Base-by-base conservation (phyloP, 1,140 invertebrate genomes). In the Meloidogyne chitwoodi region DNA sequence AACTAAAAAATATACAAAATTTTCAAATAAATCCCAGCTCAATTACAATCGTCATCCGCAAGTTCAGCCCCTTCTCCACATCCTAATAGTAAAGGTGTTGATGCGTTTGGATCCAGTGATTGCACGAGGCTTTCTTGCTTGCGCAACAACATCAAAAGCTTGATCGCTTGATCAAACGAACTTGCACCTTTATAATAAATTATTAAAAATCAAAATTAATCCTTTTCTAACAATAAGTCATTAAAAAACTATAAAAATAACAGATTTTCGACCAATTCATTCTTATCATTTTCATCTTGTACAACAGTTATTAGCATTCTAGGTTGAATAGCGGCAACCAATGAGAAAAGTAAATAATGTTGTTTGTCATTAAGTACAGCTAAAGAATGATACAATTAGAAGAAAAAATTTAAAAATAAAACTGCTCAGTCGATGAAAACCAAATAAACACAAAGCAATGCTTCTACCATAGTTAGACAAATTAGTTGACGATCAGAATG, bases 291-390 rank as follows among this genome's bases (percentile, higher is more conserved):
- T 14, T 81, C 76, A 76, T 96, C 92, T n/a, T 70, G 68, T 89
- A 99, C 94, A 82, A 99, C 94, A n/a, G 97, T 99, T 5, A 98
- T 94, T n/a, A 99, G 88, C 95, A 98, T 98, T 78, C 97, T 91
- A 0, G 97, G 96, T 87, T 99, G 96, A 92, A 99, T 98, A 16
- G 96, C 95, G 1, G 95, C 92, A 5, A 95, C 94, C 80, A 99
- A 88, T 1, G 93, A 93, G 88, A 96, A 99, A 44, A 99, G 88
- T 69, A 99, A 89, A 88, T 99, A 99, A 87, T 99, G 84, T 69
- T 86, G 96, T 24, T 94, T 95, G 87, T 94, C 93, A 75, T 94
- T 94, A 29, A 99, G 89, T 84, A 99, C 96, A 81, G 95, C 93
- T 90, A 83, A 71, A 87, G 80, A 27, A 79, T 64, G 41, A 24